Evolutionary conservation across 2,113 vertebrate genomes (phyloP), one percentile per base, ranked within the genome.

Genomic region (Eclectus roratus): DNA sequence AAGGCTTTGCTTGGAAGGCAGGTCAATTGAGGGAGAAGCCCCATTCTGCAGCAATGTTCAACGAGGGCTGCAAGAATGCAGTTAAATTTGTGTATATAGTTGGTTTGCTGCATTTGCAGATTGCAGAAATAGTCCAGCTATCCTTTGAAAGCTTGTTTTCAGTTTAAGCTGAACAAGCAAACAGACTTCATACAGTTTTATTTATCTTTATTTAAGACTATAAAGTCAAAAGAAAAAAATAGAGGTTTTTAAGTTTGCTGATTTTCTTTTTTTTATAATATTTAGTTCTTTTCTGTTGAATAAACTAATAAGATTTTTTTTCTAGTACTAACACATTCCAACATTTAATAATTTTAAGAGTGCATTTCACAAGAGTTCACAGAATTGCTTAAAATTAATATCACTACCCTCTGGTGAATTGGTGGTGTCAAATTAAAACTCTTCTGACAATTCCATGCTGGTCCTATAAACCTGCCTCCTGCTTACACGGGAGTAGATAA

Each of bases 391-490:
- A 58, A 77, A 88, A 94, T 84, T 88, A 88, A 55, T 60, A 68
- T 65, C 33, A 69, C 35, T 87, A 85, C n/a, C 43, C 1, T 16
- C 50, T 73, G 49, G n/a, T 69, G 79, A 88, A 76, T 73, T 39
- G 58, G n/a, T 58, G 46, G 25, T 80, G 50, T 76, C 73, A 86
- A 91, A 89, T 89, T 85, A 87, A 94, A 94, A 24, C 39, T 28
- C 12, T 68, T 50, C 37, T 52, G 17, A 29, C 37, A 52, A 29
- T 33, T 80, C 66, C 61, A 53, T 31, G 47, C 39, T 1, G 5
- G 44, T 28, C 28, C 28, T 81, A 60, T 73, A 80, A 94, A 80
- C 13, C 17, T 80, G 43, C 47, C 65, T 81, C 65, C 70, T 78
- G 43, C 60, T 74, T 89, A 86, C 14, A 47, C 1, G 13, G 29